Evolutionary conservation across 1,140 invertebrate genomes (phyloP), one percentile per base, ranked within the genome.

Genomic region (Philotrypesis tridentata): DNA sequence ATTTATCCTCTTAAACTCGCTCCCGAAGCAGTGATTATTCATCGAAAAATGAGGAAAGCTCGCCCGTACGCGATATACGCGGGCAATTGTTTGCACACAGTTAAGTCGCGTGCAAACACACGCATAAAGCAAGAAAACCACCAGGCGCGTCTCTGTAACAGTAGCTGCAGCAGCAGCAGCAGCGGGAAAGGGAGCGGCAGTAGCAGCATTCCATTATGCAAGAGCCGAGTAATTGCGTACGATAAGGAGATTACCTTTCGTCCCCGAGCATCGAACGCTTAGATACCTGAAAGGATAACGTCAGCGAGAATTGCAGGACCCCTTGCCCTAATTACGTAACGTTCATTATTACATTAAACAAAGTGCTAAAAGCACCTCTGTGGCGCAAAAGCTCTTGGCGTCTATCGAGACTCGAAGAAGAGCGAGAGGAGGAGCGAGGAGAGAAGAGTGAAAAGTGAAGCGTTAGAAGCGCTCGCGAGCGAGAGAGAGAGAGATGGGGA

Each of bases 361-460:
- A 76, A 80, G 71, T 73, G 79, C 79, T 80, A 80, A 80, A 80
- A 70, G 72, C 55, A 31, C 48, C 55, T 61, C 21, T 68, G 75
- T 33, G 21, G 68, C 68, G 33, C 12, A 17, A 55, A 55, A 55
- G 29, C 63, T 29, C 25, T 67, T 25, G 63, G 3, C 43, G 40
- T 60, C 71, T 83, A 87, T 87, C 84, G 79, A 73, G 86, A 55
- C 17, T 71, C 0, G 2, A 43, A 37, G 33, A 37, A 37, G 33
- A 37, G n/a, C n/a, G n/a, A n/a, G 33, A 37, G 33, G 4, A 37
- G 9, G 33, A 37, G 33, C 3, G 33, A 37, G 33, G 33, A n/a
- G n/a, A n/a, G n/a, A n/a, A n/a, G 68, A 40, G n/a, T 40, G 33
- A 40, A 40, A 29, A 29, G 14, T 60, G 27, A 74, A 29, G 73